Conservation (phyloP, 2,113 vertebrate genomes). For the Brachypodius melanocephalos region DNA sequence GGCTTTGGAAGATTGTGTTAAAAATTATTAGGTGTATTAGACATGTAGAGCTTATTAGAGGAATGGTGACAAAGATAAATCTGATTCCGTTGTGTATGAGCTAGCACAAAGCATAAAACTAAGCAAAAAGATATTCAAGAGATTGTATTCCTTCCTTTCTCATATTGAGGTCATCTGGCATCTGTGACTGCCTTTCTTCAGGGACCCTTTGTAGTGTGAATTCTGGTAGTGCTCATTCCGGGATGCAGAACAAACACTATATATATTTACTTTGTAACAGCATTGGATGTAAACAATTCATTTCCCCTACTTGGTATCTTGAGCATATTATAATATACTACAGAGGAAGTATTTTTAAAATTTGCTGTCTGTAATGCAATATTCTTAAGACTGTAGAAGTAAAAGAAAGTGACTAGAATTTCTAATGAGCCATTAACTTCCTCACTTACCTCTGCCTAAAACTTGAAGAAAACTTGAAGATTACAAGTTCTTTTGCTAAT, state of each 20-base stretch:
- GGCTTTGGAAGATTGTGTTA: not conserved
- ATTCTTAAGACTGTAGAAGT: not conserved
- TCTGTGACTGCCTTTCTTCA: not conserved
- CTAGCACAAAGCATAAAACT: not conserved
- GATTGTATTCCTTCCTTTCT: not conserved
- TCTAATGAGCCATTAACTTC: not conserved
- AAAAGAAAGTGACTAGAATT: not conserved
- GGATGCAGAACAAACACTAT: not conserved
- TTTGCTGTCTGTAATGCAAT: not conserved
- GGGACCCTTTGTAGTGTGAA: not conserved
- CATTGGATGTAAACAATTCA: not conserved
- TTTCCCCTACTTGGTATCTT: not conserved
- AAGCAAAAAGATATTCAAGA: not conserved
- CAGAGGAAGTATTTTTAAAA: not conserved
- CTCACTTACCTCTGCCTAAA: not conserved
- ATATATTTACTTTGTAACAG: not conserved
- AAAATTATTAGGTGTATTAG: not conserved
- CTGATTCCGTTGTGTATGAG: not conserved
- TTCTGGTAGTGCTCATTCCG: not conserved
- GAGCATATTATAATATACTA: not conserved
- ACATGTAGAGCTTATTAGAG: not conserved
- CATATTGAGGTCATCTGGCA: not conserved
- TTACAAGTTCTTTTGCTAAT: not conserved
- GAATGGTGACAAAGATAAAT: not conserved
- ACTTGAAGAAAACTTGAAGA: not conserved